A percentile compares a stretch with the other conserved stretches of the same genome.
Conservation (phyloP, 2,888 invertebrate species). For the Auanema freiburgensis region DNA sequence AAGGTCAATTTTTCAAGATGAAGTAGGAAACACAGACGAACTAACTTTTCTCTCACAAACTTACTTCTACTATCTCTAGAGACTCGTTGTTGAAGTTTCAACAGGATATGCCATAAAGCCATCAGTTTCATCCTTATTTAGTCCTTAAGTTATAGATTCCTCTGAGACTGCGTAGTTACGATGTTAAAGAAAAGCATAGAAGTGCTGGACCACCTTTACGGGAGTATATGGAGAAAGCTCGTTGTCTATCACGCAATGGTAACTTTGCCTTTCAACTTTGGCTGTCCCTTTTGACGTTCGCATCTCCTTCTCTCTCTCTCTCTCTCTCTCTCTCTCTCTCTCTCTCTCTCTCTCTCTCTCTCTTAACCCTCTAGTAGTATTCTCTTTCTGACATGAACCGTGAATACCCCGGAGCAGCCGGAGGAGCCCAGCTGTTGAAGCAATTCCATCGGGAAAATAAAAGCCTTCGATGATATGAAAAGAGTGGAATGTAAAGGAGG, state of each 20-base stretch:
- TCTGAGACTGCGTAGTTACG: constrained; percentile 47
- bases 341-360: neutral
- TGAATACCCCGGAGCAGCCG: too few species aligned
- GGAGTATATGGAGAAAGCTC: constrained; percentile 38
- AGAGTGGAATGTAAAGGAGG: too few species aligned
- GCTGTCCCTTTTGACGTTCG: neutral
- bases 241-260: constrained; percentile 39
- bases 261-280: neutral
- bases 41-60: neutral
- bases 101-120: too few species aligned
- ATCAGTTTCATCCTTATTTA: too few species aligned
- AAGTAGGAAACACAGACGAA: neutral
- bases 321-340: constrained; percentile 10
- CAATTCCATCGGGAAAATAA: too few species aligned
- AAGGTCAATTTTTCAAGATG: constrained; percentile 29
- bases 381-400: too few species aligned
- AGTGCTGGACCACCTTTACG: constrained; percentile 28
- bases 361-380: neutral
- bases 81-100: too few species aligned
- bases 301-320: neutral
- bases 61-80: neutral
- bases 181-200: constrained; percentile 34
- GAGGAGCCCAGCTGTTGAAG: too few species aligned
- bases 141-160: constrained; percentile 27
- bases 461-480: too few species aligned